A percentile compares a stretch with the other conserved stretches of the same genome.
These are phyloP conservation scores for Spodoptera littoralis DNA, from an alignment of 2,888 invertebrate genomes.

Conservation along the genomic window DNA sequence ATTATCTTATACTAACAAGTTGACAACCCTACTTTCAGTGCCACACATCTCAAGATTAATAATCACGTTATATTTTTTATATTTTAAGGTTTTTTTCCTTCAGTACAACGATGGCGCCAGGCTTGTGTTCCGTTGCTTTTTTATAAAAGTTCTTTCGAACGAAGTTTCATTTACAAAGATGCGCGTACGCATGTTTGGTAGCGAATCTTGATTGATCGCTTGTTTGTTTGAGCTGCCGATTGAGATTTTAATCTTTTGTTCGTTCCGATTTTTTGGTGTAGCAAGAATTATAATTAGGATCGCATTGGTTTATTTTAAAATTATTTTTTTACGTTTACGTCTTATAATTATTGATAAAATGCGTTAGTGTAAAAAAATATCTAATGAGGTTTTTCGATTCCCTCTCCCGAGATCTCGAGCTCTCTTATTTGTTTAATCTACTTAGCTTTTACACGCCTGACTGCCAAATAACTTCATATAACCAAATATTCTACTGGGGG, in stretches of 20 bases:
- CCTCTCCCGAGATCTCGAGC: too few species aligned
- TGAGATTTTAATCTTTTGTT: slow-evolving; percentile 24
- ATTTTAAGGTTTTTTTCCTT: slow-evolving; percentile 63
- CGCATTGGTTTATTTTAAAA: too few species aligned
- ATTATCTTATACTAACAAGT: background rate
- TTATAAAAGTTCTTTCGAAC: slow-evolving; percentile 58
- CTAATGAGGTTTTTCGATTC: too few species aligned
- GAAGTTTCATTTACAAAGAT: slow-evolving; percentile 64
- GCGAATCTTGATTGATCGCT: slow-evolving; percentile 53
- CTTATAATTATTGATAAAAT: too few species aligned
- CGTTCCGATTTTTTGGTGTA: slow-evolving; percentile 6
- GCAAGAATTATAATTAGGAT: too few species aligned
- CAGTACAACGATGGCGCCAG: slow-evolving; percentile 78
- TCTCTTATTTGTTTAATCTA: too few species aligned
- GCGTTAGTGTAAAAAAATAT: too few species aligned
- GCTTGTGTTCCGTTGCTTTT: slow-evolving; percentile 59
- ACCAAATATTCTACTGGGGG: too few species aligned
- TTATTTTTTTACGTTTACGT: too few species aligned
- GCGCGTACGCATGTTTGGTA: slow-evolving; percentile 48
- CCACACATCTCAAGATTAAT: slow-evolving; percentile 72
- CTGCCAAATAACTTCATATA: too few species aligned
- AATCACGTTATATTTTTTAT: slow-evolving; percentile 76
- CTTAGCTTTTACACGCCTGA: too few species aligned
- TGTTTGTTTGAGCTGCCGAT: slow-evolving; percentile 25
- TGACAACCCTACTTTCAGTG: slow-evolving; percentile 56